Conservation (phyloP, 2,888 invertebrate species). For the Chymomyza fuscimana region DNA sequence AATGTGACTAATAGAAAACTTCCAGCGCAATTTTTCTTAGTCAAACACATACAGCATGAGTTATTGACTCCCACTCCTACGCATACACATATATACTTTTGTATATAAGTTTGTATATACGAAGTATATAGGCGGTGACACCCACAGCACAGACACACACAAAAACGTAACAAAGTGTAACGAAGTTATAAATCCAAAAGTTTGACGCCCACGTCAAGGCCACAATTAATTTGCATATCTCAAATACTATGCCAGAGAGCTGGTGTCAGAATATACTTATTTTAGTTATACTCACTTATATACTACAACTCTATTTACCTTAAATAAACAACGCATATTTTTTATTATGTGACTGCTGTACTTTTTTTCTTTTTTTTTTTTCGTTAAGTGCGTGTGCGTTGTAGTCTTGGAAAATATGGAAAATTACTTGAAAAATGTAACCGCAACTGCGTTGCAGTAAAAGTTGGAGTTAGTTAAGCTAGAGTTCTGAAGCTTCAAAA, state of each 20-base stretch:
- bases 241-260: conserved; percentile 22
- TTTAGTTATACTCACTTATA: neutral
- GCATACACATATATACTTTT: conserved; percentile 18
- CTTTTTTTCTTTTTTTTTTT: neutral
- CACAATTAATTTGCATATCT: conserved; percentile 69
- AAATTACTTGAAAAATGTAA: neutral
- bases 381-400: neutral
- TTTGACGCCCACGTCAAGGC: conserved; percentile 73
- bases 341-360: neutral
- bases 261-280: neutral
- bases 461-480: no score
- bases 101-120: no score
- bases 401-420: neutral
- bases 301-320: neutral
- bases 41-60: conserved; percentile 29
- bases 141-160: conserved; percentile 18
- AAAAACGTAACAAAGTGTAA: conserved; percentile 64
- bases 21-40: conserved; percentile 49
- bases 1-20: conserved; percentile 59
- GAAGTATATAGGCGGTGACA: neutral
- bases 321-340: neutral
- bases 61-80: conserved; percentile 43
- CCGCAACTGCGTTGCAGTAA: no score
- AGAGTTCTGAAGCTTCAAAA: no score
- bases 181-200: conserved; percentile 69